phyloP scores from a whole-genome alignment of 2,888 invertebrate genomes.

The Platynereis dumerilii region DNA sequence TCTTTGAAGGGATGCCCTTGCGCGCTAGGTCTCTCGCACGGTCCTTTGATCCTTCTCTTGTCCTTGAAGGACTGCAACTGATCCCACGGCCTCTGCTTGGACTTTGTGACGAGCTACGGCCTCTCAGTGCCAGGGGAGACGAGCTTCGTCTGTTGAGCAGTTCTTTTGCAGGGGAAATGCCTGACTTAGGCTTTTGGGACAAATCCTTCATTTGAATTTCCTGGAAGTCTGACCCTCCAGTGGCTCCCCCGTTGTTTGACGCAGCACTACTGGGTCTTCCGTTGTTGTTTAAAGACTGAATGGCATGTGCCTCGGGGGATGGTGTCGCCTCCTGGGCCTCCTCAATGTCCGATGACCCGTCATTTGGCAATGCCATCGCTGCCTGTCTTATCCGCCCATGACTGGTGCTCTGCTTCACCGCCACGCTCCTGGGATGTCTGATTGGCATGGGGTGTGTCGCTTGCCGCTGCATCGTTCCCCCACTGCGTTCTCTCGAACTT shows the following conservation, averaged over 20 bases:
- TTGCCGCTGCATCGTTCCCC: background rate
- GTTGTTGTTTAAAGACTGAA: slow-evolving; percentile 47
- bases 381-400: background rate
- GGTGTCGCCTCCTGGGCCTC: slow-evolving; percentile 50
- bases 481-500: background rate
- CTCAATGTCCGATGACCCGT: slow-evolving; percentile 39
- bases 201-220: slow-evolving; percentile 62
- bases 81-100: background rate
- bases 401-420: background rate
- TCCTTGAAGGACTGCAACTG: background rate
- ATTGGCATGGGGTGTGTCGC: slow-evolving; percentile 16
- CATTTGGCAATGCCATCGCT: background rate
- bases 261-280: background rate
- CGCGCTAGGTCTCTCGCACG: background rate
- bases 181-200: slow-evolving; percentile 44
- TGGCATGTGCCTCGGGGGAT: slow-evolving; percentile 48
- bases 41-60: slow-evolving; percentile 2
- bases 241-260: slow-evolving; percentile 22
- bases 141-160: slow-evolving; percentile 7
- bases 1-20: background rate
- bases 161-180: slow-evolving; percentile 11
- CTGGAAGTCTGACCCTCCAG: slow-evolving; percentile 40
- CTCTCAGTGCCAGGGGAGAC: background rate
- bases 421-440: background rate
- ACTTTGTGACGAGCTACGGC: background rate